Conservation (phyloP, 2,797 vertebrate species). For the Xenopus petersii region DNA sequence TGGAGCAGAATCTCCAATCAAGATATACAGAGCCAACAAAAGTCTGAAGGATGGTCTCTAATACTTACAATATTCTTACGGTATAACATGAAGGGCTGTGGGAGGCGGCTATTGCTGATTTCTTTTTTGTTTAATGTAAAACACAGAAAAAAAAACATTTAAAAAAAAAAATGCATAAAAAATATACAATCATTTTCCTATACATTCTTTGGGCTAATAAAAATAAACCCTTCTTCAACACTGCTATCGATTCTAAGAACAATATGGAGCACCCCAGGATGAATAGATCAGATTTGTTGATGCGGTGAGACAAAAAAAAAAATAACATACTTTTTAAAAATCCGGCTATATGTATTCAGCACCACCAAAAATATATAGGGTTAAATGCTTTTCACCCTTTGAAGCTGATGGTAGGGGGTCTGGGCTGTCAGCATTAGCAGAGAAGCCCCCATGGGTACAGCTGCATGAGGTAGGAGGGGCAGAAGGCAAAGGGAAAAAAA, state of each 20-base stretch:
- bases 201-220: neutral
- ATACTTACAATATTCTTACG: too few relatives aligned
- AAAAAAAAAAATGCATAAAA: neutral
- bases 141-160: neutral
- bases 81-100: too few relatives aligned
- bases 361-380: neutral
- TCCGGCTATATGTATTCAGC: neutral
- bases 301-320: too few relatives aligned
- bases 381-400: conserved; percentile 1
- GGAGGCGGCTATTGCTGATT: too few relatives aligned
- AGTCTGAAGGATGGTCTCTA: too few relatives aligned
- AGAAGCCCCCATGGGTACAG: conserved; percentile 37
- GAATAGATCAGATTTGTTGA: too few relatives aligned
- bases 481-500: conserved; percentile 9
- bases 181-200: neutral
- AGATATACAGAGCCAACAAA: too few relatives aligned
- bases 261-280: neutral
- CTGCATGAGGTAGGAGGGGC: conserved; percentile 31
- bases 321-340: neutral
- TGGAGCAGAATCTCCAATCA: neutral
- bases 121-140: too few relatives aligned
- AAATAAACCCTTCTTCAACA: neutral
- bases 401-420: conserved; percentile 26
- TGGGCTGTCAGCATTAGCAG: conserved; percentile 31
- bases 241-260: neutral